phyloP scores from a whole-genome alignment of 2,888 invertebrate genomes.

The Pycnomerus fuliginosus region DNA sequence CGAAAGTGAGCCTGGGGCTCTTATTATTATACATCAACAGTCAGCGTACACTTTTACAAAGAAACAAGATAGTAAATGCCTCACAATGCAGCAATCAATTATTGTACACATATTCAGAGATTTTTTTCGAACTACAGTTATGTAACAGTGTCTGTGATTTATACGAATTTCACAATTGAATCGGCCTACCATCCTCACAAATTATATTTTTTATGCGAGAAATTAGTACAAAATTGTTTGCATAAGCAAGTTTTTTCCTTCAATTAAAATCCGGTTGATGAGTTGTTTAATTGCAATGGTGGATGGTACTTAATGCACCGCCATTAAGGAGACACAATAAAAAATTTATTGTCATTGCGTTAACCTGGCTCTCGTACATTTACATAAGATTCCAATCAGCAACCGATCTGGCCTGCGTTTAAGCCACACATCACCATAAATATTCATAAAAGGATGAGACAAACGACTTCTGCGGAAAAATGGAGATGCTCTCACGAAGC shows the following conservation, averaged over 20 bases:
- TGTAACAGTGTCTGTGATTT: constrained; percentile 24
- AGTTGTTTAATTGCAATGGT: constrained; percentile 7
- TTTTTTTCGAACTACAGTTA: constrained; percentile 20
- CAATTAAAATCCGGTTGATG: constrained; percentile 10
- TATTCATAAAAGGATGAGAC: too few species aligned
- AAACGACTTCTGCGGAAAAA: too few species aligned
- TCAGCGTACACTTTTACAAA: constrained; percentile 27
- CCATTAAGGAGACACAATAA: too few species aligned
- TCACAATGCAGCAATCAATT: constrained; percentile 27
- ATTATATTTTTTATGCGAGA: too few species aligned
- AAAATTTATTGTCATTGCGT: constrained; percentile 7
- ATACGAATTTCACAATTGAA: constrained; percentile 24
- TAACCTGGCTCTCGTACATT: constrained; percentile 5
- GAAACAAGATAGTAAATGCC: constrained; percentile 25
- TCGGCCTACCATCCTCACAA: constrained; percentile 19
- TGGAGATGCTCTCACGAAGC: too few species aligned
- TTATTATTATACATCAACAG: constrained; percentile 26
- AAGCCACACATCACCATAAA: too few species aligned
- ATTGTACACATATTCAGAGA: constrained; percentile 23
- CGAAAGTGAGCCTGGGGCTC: constrained; percentile 24
- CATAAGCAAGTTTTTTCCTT: too few species aligned
- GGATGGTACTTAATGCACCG: constrained; percentile 7
- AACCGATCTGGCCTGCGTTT: too few species aligned
- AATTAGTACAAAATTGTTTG: too few species aligned
- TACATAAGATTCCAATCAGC: constrained; percentile 4